These are phyloP conservation scores for Caloenas nicobarica DNA, from an alignment of 2,113 vertebrate species.

Conservation along the genomic window DNA sequence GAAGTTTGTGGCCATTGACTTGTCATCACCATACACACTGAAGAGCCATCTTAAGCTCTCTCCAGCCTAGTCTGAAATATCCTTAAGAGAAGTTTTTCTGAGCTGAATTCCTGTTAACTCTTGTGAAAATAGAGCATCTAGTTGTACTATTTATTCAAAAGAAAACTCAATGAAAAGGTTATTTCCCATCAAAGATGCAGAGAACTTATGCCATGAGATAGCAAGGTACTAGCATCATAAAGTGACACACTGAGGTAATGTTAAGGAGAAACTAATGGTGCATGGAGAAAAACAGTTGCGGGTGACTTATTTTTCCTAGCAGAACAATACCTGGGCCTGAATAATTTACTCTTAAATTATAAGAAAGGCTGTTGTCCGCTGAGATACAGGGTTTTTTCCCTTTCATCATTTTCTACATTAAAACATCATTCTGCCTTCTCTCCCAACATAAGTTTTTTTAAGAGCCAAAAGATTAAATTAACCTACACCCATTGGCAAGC, in stretches of 20 bases:
- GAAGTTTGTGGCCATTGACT: neutral
- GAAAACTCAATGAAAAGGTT: neutral
- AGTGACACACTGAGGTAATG: neutral
- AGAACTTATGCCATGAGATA: neutral
- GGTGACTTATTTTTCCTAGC: neutral
- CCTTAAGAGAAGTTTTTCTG: neutral
- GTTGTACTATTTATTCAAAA: neutral
- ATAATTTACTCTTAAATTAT: neutral
- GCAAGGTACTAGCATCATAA: neutral
- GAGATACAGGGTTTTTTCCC: neutral
- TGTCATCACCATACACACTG: neutral
- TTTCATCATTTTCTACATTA: neutral
- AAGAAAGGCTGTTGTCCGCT: neutral
- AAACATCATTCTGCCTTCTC: neutral
- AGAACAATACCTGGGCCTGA: neutral
- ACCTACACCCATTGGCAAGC: neutral
- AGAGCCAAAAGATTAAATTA: neutral
- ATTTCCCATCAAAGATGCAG: neutral
- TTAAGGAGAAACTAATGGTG: neutral
- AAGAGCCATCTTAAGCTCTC: neutral
- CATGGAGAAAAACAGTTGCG: neutral
- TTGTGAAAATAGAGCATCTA: neutral
- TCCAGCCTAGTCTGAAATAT: neutral
- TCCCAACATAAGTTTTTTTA: neutral
- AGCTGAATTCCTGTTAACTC: neutral